Conservation (phyloP, 2,888 invertebrate genomes). For the Merodon equestris region DNA sequence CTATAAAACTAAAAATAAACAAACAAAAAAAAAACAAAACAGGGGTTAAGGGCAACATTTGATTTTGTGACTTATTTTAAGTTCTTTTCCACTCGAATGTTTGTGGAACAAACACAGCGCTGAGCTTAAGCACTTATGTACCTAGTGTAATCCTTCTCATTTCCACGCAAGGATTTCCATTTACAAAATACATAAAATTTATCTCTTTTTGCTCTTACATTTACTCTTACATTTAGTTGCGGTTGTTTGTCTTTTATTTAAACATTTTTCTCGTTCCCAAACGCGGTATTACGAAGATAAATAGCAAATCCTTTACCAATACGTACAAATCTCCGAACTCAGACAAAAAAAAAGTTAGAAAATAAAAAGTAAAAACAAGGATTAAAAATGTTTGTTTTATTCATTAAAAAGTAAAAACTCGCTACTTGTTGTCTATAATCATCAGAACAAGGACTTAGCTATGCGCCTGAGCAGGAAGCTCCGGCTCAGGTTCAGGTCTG, state of each 20-base stretch:
- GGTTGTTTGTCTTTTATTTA: no score
- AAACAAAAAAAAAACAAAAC: no score
- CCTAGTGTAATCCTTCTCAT: no score
- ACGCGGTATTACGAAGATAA: no score
- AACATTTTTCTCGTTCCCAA: no score
- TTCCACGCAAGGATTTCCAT: no score
- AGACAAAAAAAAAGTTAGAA: background rate
- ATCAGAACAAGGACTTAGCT: conserved; percentile 39
- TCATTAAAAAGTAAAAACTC: conserved; percentile 49
- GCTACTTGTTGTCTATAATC: conserved; percentile 40
- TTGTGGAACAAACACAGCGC: conserved; percentile 28
- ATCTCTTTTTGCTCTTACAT: no score
- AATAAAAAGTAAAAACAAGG: conserved; percentile 11
- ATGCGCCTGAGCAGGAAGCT: conserved; percentile 1
- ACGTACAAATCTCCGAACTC: no score
- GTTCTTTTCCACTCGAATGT: conserved; percentile 22
- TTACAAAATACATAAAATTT: no score
- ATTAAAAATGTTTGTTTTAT: conserved; percentile 51
- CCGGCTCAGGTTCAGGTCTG: background rate
- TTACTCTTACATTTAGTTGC: no score
- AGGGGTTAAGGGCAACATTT: background rate
- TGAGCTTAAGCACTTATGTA: background rate
- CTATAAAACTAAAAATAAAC: conserved; percentile 33
- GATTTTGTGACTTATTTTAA: no score
- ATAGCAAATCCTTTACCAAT: no score